Evolutionary conservation across 2,888 invertebrate genomes (phyloP), one percentile per base, ranked within the genome.

Genomic region (Spisula subtruncata): DNA sequence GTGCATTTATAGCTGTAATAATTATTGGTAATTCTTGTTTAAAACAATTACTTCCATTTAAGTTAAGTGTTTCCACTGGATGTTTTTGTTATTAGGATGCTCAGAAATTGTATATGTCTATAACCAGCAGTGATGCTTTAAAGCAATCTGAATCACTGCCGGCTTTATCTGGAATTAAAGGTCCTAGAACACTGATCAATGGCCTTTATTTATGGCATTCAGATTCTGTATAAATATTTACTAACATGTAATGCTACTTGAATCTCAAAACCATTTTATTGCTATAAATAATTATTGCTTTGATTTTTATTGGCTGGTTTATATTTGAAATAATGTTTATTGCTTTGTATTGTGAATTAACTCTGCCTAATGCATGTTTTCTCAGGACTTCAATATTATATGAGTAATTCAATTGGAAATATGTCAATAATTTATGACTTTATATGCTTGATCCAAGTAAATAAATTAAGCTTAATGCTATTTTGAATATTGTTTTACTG

Each of bases 301-400:
- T 75, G 14, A 32, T 32, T 32, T 32, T 75, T 75, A 75, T 75
- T 75, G 75, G 29, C 75, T 35, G 29, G 0, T 75, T 4, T 75
- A 35, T 35, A 32, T 35, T 75, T 75, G 75, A 75, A 75, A 75
- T 75, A 75, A 32, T 2, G 75, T 75, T 75, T 32, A 75, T 18
- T 16, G 35, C 75, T 35, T 75, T 32, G 35, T 35, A 35, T 75
- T 75, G 32, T 35, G 60, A 66, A 66, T 66, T 60, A 35, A 75
- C 18, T 35, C 18, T 29, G 35, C 18, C 14, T 18, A 32, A 1
- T 32, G 75, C 75, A 75, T 75, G 75, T 75, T 75, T 75, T 35
- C 32, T 32, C 0, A 75, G 75, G 32, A 75, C 35, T 75, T 32
- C 10, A 75, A 75, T 32, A 32, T 35, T 66, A 25, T 66, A n/a